Conservation (phyloP, 2,797 vertebrate genomes). For the Thamnophis elegans region DNA sequence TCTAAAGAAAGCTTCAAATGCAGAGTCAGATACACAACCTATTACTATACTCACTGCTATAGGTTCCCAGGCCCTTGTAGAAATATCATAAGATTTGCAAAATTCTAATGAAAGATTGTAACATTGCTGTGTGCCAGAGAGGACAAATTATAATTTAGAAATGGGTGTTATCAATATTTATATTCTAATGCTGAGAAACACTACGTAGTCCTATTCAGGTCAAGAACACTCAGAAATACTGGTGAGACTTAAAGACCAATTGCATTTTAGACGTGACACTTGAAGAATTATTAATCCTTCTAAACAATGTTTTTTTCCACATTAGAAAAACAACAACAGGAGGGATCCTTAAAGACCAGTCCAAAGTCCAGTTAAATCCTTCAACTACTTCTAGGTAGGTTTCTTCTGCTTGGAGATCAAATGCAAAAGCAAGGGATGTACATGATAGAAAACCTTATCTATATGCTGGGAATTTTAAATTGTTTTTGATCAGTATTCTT, state of each 20-base stretch:
- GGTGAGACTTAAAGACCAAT: not conserved
- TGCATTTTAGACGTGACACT: not conserved
- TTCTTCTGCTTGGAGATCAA: not conserved
- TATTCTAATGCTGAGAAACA: not conserved
- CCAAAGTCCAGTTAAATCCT: conserved; percentile 21
- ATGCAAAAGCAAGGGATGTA: not conserved
- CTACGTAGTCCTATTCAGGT: not conserved
- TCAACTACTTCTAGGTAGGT: conserved; percentile 44
- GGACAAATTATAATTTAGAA: not conserved
- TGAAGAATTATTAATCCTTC: not conserved
- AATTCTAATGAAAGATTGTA: not conserved
- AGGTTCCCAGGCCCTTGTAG: not conserved
- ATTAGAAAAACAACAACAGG: conserved; percentile 25
- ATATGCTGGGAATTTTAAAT: not conserved
- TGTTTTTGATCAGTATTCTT: not conserved
- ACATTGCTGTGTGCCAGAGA: not conserved
- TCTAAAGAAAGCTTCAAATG: too few species aligned
- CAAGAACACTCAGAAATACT: not conserved
- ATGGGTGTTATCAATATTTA: not conserved
- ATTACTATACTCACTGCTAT: too few species aligned
- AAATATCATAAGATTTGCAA: not conserved
- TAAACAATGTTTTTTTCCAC: not conserved
- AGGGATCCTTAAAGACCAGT: conserved; percentile 19
- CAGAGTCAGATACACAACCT: too few species aligned
- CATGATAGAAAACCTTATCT: not conserved